Conservation (phyloP, 2,797 vertebrate genomes). For the Betta splendens region DNA sequence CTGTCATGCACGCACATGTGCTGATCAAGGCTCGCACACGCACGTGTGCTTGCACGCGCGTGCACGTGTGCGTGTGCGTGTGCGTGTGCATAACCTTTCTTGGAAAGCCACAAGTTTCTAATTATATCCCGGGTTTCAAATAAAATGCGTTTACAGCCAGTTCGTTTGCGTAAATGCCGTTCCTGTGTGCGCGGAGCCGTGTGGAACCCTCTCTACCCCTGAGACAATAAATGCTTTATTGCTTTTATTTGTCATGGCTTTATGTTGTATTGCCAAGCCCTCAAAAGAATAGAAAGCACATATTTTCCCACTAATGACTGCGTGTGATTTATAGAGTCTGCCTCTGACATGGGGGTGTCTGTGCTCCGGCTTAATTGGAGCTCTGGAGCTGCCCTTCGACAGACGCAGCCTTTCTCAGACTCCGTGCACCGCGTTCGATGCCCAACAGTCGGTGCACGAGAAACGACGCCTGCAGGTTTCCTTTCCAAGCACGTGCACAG, state of each 20-base stretch:
- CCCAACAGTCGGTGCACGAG: slow-evolving; percentile 45
- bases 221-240: slow-evolving; percentile 77
- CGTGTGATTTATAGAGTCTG: slow-evolving; percentile 73
- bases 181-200: slow-evolving; percentile 65
- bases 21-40: slow-evolving; percentile 29
- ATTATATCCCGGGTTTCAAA: slow-evolving; percentile 74
- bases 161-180: slow-evolving; percentile 72
- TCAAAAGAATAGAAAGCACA: slow-evolving; percentile 60
- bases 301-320: slow-evolving; percentile 74
- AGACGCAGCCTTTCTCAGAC: slow-evolving; percentile 51
- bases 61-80: slow-evolving; percentile 26
- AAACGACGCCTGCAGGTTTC: slow-evolving; percentile 53
- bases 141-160: slow-evolving; percentile 77
- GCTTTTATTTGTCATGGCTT: slow-evolving; percentile 76
- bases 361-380: slow-evolving; percentile 69
- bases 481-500: slow-evolving; percentile 21
- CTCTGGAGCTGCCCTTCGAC: slow-evolving; percentile 63
- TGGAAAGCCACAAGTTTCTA: slow-evolving; percentile 75
- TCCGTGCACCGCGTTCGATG: slow-evolving; percentile 51
- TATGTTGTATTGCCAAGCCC: slow-evolving; percentile 71
- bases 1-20: slow-evolving; percentile 34
- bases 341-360: slow-evolving; percentile 73
- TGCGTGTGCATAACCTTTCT: slow-evolving; percentile 54
- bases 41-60: slow-evolving; percentile 15
- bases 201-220: slow-evolving; percentile 64